Percentiles rank a stretch among this genome's conserved stretches.
These are phyloP conservation scores for Rhyzopertha dominica DNA, from an alignment of 1,140 invertebrate species.

Conservation along the genomic window DNA sequence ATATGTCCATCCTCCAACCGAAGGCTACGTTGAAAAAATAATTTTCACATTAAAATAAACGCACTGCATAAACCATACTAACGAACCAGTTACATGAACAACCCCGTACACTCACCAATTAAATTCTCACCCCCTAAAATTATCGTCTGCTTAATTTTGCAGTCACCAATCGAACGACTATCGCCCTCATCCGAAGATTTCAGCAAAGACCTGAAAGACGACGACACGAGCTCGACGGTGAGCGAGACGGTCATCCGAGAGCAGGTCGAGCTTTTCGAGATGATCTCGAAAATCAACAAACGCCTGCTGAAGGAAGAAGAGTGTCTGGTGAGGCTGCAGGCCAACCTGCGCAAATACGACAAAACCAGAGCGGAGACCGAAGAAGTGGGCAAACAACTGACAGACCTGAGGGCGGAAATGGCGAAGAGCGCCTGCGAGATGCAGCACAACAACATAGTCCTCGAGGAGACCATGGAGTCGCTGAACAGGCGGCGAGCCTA, in stretches of 20 bases:
- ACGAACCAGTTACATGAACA: no score
- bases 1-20: no score
- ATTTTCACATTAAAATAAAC: no score
- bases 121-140: no score
- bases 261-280: conserved; percentile 63
- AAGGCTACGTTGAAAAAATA: no score
- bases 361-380: conserved; percentile 54
- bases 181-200: conserved; percentile 52
- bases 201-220: conserved; percentile 49
- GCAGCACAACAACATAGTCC: conserved; percentile 55
- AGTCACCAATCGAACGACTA: conserved; percentile 49
- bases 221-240: conserved; percentile 41
- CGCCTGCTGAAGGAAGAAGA: conserved; percentile 66
- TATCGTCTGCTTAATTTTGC: conserved; percentile 48
- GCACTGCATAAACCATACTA: no score
- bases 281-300: conserved; percentile 66
- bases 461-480: conserved; percentile 58
- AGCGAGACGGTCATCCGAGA: conserved; percentile 46
- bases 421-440: conserved; percentile 58
- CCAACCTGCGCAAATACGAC: conserved; percentile 61
- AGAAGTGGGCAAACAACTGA: conserved; percentile 50
- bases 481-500: conserved; percentile 58
- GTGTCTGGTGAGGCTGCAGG: conserved; percentile 57
- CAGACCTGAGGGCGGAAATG: conserved; percentile 52
- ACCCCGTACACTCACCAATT: no score